Conservation (phyloP, 2,888 invertebrate genomes). For the Drosophila birchii region DNA sequence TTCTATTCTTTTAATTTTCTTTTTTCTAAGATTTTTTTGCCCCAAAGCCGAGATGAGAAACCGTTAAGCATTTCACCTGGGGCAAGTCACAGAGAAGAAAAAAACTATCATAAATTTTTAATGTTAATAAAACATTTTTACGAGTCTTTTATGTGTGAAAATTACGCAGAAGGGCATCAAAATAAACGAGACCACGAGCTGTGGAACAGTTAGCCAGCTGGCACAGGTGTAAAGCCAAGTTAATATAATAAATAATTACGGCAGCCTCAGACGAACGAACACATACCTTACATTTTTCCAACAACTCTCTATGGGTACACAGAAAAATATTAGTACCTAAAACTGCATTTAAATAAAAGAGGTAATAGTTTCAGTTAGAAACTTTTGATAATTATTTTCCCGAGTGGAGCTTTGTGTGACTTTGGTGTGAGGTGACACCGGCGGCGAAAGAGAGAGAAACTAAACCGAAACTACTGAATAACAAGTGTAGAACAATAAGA, state of each 20-base stretch:
- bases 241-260: slow-evolving; percentile 68
- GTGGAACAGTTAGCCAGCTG: slow-evolving; percentile 49
- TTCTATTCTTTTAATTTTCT: slow-evolving; percentile 42
- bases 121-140: slow-evolving; percentile 72
- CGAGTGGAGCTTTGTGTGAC: slow-evolving; percentile 47
- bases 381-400: neutral
- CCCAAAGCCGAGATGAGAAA: slow-evolving; percentile 30
- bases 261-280: slow-evolving; percentile 22
- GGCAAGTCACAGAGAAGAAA: slow-evolving; percentile 46
- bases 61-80: slow-evolving; percentile 69
- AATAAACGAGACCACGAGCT: slow-evolving; percentile 41
- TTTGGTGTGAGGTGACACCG: slow-evolving; percentile 63
- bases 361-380: neutral
- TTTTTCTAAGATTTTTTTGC: slow-evolving; percentile 19
- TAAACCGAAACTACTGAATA: slow-evolving; percentile 57
- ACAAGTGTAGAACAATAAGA: slow-evolving; percentile 66
- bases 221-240: slow-evolving; percentile 55
- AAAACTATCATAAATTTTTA: slow-evolving; percentile 74
- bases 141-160: slow-evolving; percentile 76
- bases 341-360: neutral
- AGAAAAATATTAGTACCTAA: neutral
- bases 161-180: slow-evolving; percentile 64
- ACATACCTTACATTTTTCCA: slow-evolving; percentile 9
- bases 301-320: neutral
- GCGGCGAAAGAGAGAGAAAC: slow-evolving; percentile 49